Evolutionary conservation across 2,113 vertebrate species (phyloP), one percentile per base, ranked within the genome.

Genomic region (Azemiops feae): DNA sequence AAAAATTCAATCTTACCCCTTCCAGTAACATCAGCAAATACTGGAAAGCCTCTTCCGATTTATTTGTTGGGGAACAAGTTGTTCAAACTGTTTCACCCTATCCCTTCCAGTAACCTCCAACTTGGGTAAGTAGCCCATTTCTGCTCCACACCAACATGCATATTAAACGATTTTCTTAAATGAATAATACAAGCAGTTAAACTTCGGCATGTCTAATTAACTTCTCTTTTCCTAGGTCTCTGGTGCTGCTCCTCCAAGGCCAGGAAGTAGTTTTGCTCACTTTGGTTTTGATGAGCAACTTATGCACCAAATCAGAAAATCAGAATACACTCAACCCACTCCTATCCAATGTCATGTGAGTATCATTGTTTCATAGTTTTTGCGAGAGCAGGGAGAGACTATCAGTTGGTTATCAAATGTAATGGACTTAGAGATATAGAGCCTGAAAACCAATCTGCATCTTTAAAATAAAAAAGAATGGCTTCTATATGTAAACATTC

Each of bases 241-340:
- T 1, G 99, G 99, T 89, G 99, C 99, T 91, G 99, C 98, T 89
- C 98, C 99, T 94, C 99, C 99, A 81, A 98, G 99, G 94, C 98
- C 98, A 91, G 98, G 97, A 81, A 99, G 99, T 93, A 99, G 99
- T 96, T 99, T 99, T 97, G 99, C 99, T 95, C 99, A 99, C 96
- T 99, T 99, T 95, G 97, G 97, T 39, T 99, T 99, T 95, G 99
- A 99, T 95, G 99, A 99, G 95, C 99, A 99, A 95, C 98, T 99
- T 60, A 99, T 99, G 99, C 98, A 99, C 96, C 98, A 99, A 94
- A 99, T 99, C 95, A 98, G 99, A 96, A 99, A 99, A 97, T 99
- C 99, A 0, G 99, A 99, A 93, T 99, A 99, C 95, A 99, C 99
- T n/a, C 98, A 99, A 90, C 99, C 99, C 50, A 99, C 99, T 30